Evolutionary conservation across 2,113 vertebrate genomes (phyloP), one percentile per base, ranked within the genome.

Genomic region (Neolamprologus sp.): DNA sequence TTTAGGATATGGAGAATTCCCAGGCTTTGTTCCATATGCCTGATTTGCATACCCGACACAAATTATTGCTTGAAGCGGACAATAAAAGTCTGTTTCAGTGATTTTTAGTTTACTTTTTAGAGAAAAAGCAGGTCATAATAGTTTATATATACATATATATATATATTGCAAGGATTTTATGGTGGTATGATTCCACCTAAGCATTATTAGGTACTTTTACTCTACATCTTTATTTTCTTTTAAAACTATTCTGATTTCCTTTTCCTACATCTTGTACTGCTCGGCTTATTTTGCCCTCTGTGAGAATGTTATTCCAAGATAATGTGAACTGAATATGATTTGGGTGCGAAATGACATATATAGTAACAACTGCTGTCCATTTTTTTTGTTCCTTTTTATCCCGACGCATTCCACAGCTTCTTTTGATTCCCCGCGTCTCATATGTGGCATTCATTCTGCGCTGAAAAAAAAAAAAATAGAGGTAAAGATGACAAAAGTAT

Each of bases 401-500:
- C 88, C 4, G 11, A 91, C 16, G 85, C 91, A 93, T 94, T 91
- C 90, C 86, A 84, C 60, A 6, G 91, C 91, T 93, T 91, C 84
- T 81, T 86, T 87, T 89, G 78, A 86, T 68, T 89, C 85, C 71
- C 86, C 21, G 7, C 81, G 90, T 83, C 84, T 89, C 84, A 85
- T 88, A 87, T 90, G 87, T 86, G 91, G 87, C 82, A 49, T 54
- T 87, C 60, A n/a, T 81, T 86, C 78, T 68, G 88, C 33, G 78
- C 91, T 86, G 91, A 93, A 90, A 95, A 73, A 95, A 95, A 95
- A 68, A 57, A 14, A 95, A 90, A 90, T 89, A 92, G 89, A 94
- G 85, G 90, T 94, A 90, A 93, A 92, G 92, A 95, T 95, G 91
- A 96, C 93, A 95, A 96, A 96, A 90, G 94, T 90, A 90, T 93